Percentiles rank a stretch among this genome's conserved stretches.
These are phyloP conservation scores for Cepaea nemoralis DNA, from an alignment of 1,140 invertebrate genomes.

Conservation along the genomic window DNA sequence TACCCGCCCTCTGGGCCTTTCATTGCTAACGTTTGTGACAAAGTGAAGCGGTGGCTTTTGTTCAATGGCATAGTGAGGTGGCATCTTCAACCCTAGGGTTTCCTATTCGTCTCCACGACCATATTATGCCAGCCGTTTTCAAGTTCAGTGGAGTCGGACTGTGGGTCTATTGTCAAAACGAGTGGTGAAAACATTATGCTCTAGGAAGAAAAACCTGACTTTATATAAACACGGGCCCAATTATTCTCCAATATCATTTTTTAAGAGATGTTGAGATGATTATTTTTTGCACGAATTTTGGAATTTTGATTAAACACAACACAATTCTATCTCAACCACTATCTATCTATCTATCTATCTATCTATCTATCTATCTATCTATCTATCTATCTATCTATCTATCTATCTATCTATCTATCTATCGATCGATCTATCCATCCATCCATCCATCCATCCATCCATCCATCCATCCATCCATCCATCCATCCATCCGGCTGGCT, in stretches of 20 bases:
- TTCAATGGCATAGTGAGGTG: not conserved
- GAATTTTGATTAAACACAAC: too few species aligned
- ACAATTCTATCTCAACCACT: not conserved
- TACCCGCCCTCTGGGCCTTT: not conserved
- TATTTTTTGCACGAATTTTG: not conserved
- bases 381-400: too few species aligned
- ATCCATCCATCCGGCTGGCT: too few species aligned
- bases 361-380: too few species aligned
- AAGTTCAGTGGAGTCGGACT: constrained; percentile 5
- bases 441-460: too few species aligned
- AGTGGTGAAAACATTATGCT: not conserved
- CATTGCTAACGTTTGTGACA: not conserved
- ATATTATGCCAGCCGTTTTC: constrained; percentile 21
- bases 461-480: too few species aligned
- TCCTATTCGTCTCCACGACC: not conserved
- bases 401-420: too few species aligned
- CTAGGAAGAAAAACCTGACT: not conserved
- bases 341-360: not conserved
- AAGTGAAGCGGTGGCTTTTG: not conserved
- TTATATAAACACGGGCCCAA: not conserved
- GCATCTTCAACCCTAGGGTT: not conserved
- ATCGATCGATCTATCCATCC: too few species aligned
- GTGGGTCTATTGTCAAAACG: constrained; percentile 17
- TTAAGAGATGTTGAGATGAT: not conserved
- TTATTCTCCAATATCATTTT: not conserved